These are phyloP conservation scores for Theonella swinhoei DNA, from an alignment of 37 sponge, comb jelly and placozoan genomes.

Conservation along the genomic window DNA sequence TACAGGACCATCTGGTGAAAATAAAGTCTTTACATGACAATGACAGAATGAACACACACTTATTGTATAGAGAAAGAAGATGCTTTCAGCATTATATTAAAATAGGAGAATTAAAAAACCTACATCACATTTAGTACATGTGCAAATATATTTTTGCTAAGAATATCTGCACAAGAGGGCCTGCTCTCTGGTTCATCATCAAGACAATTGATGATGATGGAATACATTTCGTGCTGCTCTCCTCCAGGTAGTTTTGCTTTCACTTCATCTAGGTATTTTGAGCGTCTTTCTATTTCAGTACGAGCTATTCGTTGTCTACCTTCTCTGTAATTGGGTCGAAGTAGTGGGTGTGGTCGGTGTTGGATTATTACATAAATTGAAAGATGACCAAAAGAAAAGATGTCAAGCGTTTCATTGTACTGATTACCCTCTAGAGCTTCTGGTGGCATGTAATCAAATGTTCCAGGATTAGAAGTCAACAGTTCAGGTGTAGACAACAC, in stretches of 20 bases:
- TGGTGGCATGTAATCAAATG: neutral
- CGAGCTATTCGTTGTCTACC: neutral
- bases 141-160: too few relatives aligned
- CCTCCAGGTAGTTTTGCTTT: neutral
- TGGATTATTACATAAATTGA: neutral
- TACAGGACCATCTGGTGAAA: too few relatives aligned
- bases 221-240: neutral
- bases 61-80: too few relatives aligned
- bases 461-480: neutral
- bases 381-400: slow-evolving; percentile 5
- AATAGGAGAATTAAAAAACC: too few relatives aligned
- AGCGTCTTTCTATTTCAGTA: neutral
- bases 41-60: too few relatives aligned
- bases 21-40: too few relatives aligned
- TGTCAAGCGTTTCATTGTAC: neutral
- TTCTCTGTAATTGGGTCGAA: neutral
- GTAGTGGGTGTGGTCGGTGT: neutral
- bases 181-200: neutral
- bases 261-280: neutral
- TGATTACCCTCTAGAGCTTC: neutral
- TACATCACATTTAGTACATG: too few relatives aligned
- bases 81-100: too few relatives aligned
- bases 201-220: neutral
- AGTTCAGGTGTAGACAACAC: neutral
- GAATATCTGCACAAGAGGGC: neutral